Evolutionary conservation across 2,888 invertebrate genomes (phyloP).

Genomic region (Marasmarcha lunaedactyla): DNA sequence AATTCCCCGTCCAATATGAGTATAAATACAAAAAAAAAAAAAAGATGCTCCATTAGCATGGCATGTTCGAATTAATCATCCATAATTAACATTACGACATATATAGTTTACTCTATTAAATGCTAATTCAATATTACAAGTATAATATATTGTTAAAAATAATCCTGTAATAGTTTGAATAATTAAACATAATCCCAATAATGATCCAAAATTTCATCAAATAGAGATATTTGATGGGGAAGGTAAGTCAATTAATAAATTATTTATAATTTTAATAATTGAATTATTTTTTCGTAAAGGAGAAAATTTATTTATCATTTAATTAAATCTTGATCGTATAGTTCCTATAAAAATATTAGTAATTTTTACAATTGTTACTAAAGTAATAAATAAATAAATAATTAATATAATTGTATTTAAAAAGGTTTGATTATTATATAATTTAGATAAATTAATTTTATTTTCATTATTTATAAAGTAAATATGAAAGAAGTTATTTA

Average conservation of each 20-base stretch:
- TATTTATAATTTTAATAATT: conserved; percentile 70
- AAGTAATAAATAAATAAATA: conserved; percentile 70
- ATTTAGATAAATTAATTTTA: conserved; percentile 59
- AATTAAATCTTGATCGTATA: conserved; percentile 41
- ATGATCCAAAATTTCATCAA: conserved; percentile 78
- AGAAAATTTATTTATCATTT: conserved; percentile 48
- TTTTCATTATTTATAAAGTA: conserved; percentile 40
- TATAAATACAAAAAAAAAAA: conserved; percentile 78
- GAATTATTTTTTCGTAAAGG: conserved; percentile 53
- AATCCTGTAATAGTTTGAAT: conserved; percentile 77
- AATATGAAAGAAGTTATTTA: conserved; percentile 21
- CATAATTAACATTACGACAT: conserved; percentile 77
- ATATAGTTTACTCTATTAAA: conserved; percentile 78
- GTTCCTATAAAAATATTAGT: conserved; percentile 67
- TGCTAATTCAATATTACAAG: conserved; percentile 72
- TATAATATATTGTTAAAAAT: conserved; percentile 78
- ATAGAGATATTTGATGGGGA: conserved; percentile 71
- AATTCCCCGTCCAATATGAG: conserved; percentile 76
- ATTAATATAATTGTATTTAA: conserved; percentile 63
- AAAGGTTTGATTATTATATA: conserved; percentile 63
- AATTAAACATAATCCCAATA: conserved; percentile 73
- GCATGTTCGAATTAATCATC: conserved; percentile 74
- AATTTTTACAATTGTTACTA: conserved; percentile 72
- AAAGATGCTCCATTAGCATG: conserved; percentile 81
- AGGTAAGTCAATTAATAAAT: conserved; percentile 70